Conservation (phyloP, 2,797 vertebrate genomes). For the Alfaro cultratus region DNA sequence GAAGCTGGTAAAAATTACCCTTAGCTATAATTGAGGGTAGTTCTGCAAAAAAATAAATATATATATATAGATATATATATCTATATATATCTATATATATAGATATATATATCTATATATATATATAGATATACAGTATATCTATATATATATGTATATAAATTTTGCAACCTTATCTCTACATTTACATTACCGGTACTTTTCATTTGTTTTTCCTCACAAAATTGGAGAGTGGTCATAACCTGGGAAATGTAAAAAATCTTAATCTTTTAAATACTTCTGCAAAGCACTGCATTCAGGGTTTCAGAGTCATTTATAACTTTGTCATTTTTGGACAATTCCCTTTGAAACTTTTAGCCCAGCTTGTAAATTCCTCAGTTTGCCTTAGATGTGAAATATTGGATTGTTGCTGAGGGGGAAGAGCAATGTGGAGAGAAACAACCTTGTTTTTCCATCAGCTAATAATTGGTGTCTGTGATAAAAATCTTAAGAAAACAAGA, state of each 20-base stretch:
- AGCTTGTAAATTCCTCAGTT: not conserved
- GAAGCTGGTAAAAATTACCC: not conserved
- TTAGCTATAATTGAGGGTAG: not conserved
- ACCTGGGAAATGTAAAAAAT: not conserved
- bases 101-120: too few relatives aligned
- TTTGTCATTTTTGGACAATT: not conserved
- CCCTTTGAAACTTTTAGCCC: not conserved
- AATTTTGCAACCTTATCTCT: not conserved
- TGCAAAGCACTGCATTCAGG: not conserved
- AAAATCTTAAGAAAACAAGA: conserved; percentile 3
- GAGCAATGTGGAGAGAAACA: not conserved
- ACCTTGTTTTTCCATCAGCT: conserved; percentile 1
- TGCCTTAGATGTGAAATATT: not conserved
- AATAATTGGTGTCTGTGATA: conserved; percentile 5
- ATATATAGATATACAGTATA: too few relatives aligned
- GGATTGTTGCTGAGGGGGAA: not conserved
- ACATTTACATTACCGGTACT: not conserved
- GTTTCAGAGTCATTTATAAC: not conserved
- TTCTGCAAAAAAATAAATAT: not conserved
- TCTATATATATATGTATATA: too few relatives aligned
- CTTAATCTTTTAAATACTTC: not conserved
- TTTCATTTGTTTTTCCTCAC: not conserved
- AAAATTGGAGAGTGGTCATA: not conserved
- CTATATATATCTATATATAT: too few relatives aligned
- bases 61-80: too few relatives aligned